These are phyloP conservation scores for Dromaius novaehollandiae DNA, from an alignment of 2,113 vertebrate species.

Conservation along the genomic window DNA sequence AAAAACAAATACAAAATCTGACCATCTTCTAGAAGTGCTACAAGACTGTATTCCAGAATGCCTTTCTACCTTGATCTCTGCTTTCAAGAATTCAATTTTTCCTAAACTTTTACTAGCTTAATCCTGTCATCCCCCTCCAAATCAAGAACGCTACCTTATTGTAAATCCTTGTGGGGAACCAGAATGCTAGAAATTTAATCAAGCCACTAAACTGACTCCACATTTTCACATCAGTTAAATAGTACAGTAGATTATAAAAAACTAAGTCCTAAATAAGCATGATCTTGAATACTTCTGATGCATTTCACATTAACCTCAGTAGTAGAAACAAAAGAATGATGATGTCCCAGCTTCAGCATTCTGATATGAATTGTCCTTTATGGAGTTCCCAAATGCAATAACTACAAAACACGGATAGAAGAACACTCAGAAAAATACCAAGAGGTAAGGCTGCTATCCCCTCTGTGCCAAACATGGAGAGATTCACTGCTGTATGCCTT, in stretches of 20 bases:
- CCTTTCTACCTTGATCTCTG: neutral
- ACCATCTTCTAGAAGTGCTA: neutral
- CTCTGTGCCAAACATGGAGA: accelerated
- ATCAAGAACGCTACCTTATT: neutral
- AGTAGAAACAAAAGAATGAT: neutral
- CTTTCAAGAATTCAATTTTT: neutral
- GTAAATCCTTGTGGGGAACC: neutral
- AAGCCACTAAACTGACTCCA: neutral
- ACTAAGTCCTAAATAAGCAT: neutral
- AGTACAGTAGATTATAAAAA: neutral
- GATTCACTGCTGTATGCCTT: accelerated
- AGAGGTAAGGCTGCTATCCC: neutral
- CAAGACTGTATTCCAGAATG: neutral
- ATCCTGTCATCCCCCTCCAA: neutral
- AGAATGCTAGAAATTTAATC: neutral
- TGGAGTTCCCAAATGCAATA: neutral
- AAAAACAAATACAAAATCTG: neutral
- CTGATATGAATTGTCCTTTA: accelerated
- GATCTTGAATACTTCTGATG: neutral
- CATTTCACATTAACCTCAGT: neutral
- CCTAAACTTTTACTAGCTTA: neutral
- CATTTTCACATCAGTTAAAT: neutral
- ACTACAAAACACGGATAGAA: neutral
- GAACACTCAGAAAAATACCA: neutral
- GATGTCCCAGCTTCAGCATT: neutral